Evolutionary conservation across 2,888 invertebrate species (phyloP).

Genomic region (Phyto melanocephala): DNA sequence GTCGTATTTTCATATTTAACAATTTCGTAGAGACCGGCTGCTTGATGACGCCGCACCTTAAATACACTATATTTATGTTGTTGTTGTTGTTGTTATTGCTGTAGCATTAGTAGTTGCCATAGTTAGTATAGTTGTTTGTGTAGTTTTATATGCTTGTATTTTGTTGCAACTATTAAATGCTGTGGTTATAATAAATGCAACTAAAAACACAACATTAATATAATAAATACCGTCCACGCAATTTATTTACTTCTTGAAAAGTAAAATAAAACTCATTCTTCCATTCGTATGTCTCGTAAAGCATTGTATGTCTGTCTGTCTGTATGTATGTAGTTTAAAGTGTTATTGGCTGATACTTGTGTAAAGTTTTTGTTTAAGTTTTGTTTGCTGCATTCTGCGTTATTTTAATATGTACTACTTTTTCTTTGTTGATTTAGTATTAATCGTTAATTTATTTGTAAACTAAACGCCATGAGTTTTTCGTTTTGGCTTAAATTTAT

Average conservation of each 20-base stretch:
- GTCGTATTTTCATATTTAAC: constrained; percentile 38
- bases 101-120: constrained; percentile 11
- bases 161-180: constrained; percentile 60
- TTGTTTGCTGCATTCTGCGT: constrained; percentile 51
- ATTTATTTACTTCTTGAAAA: constrained; percentile 67
- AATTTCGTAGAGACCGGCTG: constrained; percentile 55
- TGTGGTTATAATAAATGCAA: constrained; percentile 66
- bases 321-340: not conserved
- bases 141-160: constrained; percentile 17
- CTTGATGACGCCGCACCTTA: constrained; percentile 65
- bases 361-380: constrained; percentile 3
- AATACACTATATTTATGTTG: constrained; percentile 58
- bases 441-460: constrained; percentile 51
- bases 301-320: constrained; percentile 29
- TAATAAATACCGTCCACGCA: constrained; percentile 78
- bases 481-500: constrained; percentile 23
- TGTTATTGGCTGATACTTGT: not conserved
- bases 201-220: constrained; percentile 69
- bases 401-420: constrained; percentile 9
- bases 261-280: not conserved
- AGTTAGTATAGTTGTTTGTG: constrained; percentile 23
- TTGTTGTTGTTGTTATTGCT: constrained; percentile 15
- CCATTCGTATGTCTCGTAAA: constrained; percentile 42
- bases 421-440: constrained; percentile 4
- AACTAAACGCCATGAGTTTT: constrained; percentile 54